A percentile compares a stretch with the other conserved stretches of the same genome.
phyloP scores from a whole-genome alignment of 2,888 invertebrate genomes.

The Pemphredon lugubris region DNA sequence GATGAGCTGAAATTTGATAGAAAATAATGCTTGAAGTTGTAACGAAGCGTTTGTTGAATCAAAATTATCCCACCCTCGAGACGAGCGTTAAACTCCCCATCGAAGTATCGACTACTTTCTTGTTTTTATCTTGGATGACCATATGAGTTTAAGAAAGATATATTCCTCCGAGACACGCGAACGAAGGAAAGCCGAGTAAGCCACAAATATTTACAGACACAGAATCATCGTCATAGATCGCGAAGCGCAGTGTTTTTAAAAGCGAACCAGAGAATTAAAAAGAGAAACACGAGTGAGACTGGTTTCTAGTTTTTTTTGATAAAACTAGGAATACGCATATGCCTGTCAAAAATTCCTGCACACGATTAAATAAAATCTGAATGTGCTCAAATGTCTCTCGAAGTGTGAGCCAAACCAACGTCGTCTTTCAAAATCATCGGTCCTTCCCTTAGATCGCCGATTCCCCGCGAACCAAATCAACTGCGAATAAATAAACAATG shows the following conservation, averaged over 20 bases:
- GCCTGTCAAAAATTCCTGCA: constrained; percentile 58
- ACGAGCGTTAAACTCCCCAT: no score
- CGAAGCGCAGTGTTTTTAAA: constrained; percentile 25
- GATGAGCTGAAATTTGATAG: no score
- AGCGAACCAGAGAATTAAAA: constrained; percentile 18
- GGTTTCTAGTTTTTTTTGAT: constrained; percentile 67
- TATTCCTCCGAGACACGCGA: no score
- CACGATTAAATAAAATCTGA: constrained; percentile 65
- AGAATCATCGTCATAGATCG: background rate
- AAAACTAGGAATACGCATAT: constrained; percentile 61
- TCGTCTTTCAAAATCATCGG: constrained; percentile 1
- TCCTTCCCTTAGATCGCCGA: background rate
- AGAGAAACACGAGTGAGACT: constrained; percentile 37
- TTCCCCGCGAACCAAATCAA: background rate
- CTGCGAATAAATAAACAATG: background rate
- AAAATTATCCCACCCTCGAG: no score
- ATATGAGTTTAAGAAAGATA: no score
- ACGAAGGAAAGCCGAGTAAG: background rate
- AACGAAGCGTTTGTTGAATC: no score
- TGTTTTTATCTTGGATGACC: no score
- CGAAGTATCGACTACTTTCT: no score
- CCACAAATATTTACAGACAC: background rate
- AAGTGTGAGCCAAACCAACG: background rate
- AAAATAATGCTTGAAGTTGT: no score
- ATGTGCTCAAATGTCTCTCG: constrained; percentile 60